A percentile compares a stretch with the other conserved stretches of the same genome.
Evolutionary conservation across 1,140 invertebrate genomes (phyloP).

Genomic region (Triops cancriformis): DNA sequence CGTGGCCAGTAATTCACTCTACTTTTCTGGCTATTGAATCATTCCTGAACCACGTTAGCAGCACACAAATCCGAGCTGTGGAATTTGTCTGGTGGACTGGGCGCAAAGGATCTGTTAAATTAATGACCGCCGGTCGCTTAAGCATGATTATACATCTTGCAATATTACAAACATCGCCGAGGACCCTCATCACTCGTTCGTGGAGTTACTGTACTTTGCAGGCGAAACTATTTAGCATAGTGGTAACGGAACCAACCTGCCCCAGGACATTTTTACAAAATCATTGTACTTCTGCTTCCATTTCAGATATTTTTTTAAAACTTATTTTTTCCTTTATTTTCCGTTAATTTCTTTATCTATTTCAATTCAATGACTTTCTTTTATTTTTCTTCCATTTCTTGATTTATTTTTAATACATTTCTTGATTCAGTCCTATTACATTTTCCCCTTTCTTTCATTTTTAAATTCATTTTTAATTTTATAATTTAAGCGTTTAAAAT

Average conservation of each 20-base stretch:
- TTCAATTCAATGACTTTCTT: too few relatives aligned
- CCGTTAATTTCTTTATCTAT: too few relatives aligned
- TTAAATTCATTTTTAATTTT: too few relatives aligned
- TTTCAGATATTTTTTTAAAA: too few relatives aligned
- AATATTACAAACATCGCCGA: neutral
- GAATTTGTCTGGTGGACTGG: neutral
- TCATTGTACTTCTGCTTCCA: too few relatives aligned
- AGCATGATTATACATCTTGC: neutral
- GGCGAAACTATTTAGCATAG: neutral
- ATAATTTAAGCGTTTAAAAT: too few relatives aligned
- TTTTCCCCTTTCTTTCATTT: too few relatives aligned
- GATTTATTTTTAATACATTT: too few relatives aligned
- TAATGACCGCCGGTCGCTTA: neutral
- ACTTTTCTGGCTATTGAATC: conserved; percentile 9
- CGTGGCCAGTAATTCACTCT: neutral
- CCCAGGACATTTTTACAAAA: too few relatives aligned
- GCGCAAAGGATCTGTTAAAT: neutral
- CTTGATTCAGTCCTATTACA: too few relatives aligned
- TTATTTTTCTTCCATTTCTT: too few relatives aligned
- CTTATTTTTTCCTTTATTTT: too few relatives aligned
- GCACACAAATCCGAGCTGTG: neutral
- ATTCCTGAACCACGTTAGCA: neutral
- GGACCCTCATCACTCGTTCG: neutral
- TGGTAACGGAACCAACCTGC: neutral
- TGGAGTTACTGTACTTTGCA: neutral